Evolutionary conservation across 2,113 vertebrate species (phyloP), one percentile per base, ranked within the genome.

Genomic region (Dipodomys merriami): DNA sequence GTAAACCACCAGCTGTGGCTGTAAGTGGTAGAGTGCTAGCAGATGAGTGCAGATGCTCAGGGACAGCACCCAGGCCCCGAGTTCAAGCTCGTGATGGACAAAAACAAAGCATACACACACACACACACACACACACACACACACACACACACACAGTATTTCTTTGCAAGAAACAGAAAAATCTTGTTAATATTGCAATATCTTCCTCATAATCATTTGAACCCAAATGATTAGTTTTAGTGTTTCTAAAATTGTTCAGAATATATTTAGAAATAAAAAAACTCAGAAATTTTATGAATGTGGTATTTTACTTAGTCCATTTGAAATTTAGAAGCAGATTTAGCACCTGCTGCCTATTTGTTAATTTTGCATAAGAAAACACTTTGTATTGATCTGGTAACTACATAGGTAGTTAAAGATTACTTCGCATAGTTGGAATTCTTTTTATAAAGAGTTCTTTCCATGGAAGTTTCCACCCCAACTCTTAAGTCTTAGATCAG

Each of bases 201-300:
- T 78, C 25, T 2, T 89, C 44, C 80, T 94, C 20, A 46, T 65
- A 89, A 67, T 92, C 90, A 86, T 88, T 91, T 95, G 72, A 95
- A 65, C 27, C 29, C 27, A 60, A 91, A 44, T 79, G 44, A 88
- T 91, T 22, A 83, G 7, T 86, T 68, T 85, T 91, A 90, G 49
- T 79, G 22, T 64, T 88, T 88, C 83, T 76, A 44, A 93, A 88
- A 67, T 83, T 85, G 93, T 80, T 94, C 19, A 91, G 73, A 72
- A 67, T 85, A 78, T 57, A 8, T 64, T 65, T 91, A 88, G 83
- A 81, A 93, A 74, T 82, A 90, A 33, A 85, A 85, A 49, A 84
- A 85, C 65, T 27, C 80, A 64, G 80, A 91, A 67, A 80, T 96
- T 82, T 93, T 91, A 88, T 89, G 64, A 89, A 95, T 76, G 46